Evolutionary conservation across 2,888 invertebrate species (phyloP).

Genomic region (Hirudinaria manillensis): DNA sequence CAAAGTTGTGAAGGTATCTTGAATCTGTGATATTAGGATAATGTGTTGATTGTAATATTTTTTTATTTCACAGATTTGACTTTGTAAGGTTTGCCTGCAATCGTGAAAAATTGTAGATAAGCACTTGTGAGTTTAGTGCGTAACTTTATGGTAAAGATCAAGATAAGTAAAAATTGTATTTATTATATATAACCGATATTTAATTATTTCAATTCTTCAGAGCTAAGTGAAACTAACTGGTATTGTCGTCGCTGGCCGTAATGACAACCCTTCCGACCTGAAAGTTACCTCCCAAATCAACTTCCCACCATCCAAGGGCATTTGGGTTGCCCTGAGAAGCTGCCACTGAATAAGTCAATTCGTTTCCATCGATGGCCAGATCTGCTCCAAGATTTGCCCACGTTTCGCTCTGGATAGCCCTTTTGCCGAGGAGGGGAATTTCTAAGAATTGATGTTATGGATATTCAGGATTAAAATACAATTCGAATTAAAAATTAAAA

Average conservation of each 20-base stretch:
- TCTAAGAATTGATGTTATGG: background rate
- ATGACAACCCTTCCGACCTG: slow-evolving; percentile 15
- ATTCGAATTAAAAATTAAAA: background rate
- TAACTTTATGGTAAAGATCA: too few species aligned
- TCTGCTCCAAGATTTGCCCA: slow-evolving; percentile 1
- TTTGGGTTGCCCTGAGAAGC: background rate
- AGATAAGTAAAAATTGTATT: too few species aligned
- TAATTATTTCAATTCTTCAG: too few species aligned
- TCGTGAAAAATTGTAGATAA: too few species aligned
- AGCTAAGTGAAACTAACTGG: background rate
- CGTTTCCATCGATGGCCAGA: slow-evolving; percentile 10
- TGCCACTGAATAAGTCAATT: slow-evolving; percentile 17
- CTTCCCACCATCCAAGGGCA: slow-evolving; percentile 23
- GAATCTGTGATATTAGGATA: background rate
- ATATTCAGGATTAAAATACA: background rate
- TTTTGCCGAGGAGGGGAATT: background rate
- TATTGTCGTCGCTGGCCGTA: background rate
- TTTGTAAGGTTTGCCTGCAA: too few species aligned
- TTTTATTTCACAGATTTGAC: too few species aligned
- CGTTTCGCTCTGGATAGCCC: slow-evolving; percentile 19
- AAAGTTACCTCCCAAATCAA: slow-evolving; percentile 16
- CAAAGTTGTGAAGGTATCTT: background rate
- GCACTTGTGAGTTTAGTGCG: too few species aligned
- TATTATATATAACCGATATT: too few species aligned
- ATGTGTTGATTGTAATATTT: too few species aligned